Conservation (phyloP, 2,113 vertebrate genomes). For the Eretmochelys imbricata region DNA sequence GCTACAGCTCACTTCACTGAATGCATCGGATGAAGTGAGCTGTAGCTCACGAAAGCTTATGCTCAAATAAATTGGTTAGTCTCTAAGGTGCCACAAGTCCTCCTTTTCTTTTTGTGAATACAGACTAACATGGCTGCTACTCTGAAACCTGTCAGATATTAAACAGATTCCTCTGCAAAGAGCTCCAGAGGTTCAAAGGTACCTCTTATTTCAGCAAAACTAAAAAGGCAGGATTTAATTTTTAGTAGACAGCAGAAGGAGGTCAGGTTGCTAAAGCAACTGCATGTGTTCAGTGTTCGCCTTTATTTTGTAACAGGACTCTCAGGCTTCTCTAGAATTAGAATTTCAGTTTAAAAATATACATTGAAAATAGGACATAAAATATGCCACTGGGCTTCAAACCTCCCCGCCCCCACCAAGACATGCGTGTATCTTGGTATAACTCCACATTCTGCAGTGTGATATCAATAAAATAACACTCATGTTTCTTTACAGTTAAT, state of each 20-base stretch:
- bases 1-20: too few relatives aligned
- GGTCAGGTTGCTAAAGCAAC: constrained; percentile 38
- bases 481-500: background rate
- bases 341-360: background rate
- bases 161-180: background rate
- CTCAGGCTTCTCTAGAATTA: background rate
- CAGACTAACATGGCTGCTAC: too few relatives aligned
- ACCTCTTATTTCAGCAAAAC: background rate
- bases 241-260: background rate
- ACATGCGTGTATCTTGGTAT: background rate
- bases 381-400: background rate
- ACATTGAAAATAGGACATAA: background rate
- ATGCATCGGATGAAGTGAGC: too few relatives aligned
- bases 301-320: background rate
- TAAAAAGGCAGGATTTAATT: background rate
- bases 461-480: background rate
- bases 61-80: too few relatives aligned
- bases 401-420: background rate
- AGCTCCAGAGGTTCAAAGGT: background rate
- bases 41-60: too few relatives aligned
- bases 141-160: background rate
- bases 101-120: too few relatives aligned
- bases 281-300: background rate
- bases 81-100: too few relatives aligned
- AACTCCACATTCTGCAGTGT: background rate